Evolutionary conservation across 2,797 vertebrate species (phyloP).

Genomic region (Enteromius mattozi): DNA sequence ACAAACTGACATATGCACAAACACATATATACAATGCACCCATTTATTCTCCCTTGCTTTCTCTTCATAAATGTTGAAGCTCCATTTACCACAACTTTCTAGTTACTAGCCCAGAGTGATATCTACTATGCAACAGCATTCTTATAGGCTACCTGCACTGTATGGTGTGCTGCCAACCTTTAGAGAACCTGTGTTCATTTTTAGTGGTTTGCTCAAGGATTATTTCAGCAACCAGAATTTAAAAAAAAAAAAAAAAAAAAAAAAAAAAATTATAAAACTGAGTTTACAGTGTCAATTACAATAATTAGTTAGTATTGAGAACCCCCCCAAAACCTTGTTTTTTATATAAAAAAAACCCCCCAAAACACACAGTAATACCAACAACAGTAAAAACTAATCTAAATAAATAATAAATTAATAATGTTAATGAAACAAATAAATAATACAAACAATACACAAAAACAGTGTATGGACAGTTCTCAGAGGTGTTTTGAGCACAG

Average conservation of each 20-base stretch:
- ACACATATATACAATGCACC: neutral
- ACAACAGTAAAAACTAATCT: neutral
- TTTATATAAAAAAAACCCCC: neutral
- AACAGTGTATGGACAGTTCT: neutral
- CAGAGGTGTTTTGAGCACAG: neutral
- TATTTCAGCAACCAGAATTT: neutral
- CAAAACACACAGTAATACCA: neutral
- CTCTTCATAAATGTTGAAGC: neutral
- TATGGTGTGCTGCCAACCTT: neutral
- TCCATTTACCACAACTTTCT: neutral
- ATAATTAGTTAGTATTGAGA: neutral
- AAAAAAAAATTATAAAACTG: neutral
- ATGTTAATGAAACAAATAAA: neutral
- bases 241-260: neutral
- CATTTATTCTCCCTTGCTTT: constrained; percentile 1
- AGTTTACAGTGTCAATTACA: too few species aligned
- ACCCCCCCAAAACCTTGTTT: neutral
- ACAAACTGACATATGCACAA: neutral
- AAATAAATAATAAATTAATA: neutral
- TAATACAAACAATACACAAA: neutral
- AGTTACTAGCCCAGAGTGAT: neutral
- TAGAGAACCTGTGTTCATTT: neutral
- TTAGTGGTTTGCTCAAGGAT: neutral
- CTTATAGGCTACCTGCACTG: neutral
- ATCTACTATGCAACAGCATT: neutral